Evolutionary conservation across 1,140 invertebrate species (phyloP).

Genomic region (Orius insidiosus): DNA sequence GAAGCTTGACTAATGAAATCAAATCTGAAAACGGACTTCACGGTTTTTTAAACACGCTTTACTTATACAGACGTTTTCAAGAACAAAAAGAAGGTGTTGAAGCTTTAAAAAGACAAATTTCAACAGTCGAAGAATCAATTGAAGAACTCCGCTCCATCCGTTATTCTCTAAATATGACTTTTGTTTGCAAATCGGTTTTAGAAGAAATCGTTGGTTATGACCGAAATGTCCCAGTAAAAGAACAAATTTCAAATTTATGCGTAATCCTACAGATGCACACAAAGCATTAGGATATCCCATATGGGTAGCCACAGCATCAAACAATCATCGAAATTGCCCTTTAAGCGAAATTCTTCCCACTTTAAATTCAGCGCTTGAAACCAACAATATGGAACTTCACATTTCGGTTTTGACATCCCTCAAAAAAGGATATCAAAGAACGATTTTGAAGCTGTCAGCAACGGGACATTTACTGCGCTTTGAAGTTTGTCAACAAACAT

Average conservation of each 20-base stretch:
- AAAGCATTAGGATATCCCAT: constrained; percentile 5
- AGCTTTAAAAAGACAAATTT: constrained; percentile 1
- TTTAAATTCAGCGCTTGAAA: constrained; percentile 1
- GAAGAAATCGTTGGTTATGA: constrained; percentile 8
- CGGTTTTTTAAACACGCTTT: constrained; percentile 16
- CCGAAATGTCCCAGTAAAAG: not conserved
- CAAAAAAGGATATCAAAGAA: not conserved
- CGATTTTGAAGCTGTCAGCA: constrained; percentile 13
- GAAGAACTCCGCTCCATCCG: constrained; percentile 3
- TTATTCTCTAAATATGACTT: constrained; percentile 10
- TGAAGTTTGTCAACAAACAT: constrained; percentile 1
- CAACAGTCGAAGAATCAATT: constrained; percentile 7
- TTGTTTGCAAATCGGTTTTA: constrained; percentile 10
- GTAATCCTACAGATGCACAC: not conserved
- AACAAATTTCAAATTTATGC: constrained; percentile 8
- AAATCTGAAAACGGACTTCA: constrained; percentile 16
- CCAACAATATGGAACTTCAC: constrained; percentile 3
- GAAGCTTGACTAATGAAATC: constrained; percentile 12
- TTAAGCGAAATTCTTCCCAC: constrained; percentile 9
- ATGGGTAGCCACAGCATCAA: constrained; percentile 2
- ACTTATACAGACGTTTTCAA: constrained; percentile 11
- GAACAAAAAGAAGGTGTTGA: constrained; percentile 14
- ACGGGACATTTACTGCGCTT: constrained; percentile 5
- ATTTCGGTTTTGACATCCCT: constrained; percentile 4
- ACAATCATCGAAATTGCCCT: constrained; percentile 11